Conservation (phyloP, 2,888 invertebrate species). For the Apotomis capreana region DNA sequence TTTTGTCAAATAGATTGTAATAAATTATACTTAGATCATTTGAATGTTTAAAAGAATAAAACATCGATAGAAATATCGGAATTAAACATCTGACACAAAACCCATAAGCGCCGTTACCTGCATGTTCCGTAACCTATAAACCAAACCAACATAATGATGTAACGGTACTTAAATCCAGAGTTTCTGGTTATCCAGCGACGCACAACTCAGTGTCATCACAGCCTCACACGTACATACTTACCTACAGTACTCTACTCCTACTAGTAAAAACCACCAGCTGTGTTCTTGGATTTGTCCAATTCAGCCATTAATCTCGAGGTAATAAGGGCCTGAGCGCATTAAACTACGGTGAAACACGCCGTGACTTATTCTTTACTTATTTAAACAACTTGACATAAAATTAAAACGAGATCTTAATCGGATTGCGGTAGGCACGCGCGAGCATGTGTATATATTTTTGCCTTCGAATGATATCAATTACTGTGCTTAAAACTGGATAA, state of each 20-base stretch:
- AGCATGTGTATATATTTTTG: slow-evolving; percentile 25
- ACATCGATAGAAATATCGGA: not conserved
- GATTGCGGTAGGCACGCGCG: slow-evolving; percentile 25
- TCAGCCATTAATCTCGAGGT: not conserved
- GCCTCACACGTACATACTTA: too few species aligned
- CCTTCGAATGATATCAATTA: slow-evolving; percentile 20
- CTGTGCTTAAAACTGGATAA: slow-evolving; percentile 21
- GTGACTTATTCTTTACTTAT: not conserved
- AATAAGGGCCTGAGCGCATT: not conserved
- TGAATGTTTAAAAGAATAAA: not conserved
- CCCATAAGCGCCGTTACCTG: slow-evolving; percentile 19
- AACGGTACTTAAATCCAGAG: slow-evolving; percentile 27
- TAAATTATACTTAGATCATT: not conserved
- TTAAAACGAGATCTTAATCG: slow-evolving; percentile 7
- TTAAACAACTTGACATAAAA: not conserved
- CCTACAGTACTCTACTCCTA: not conserved
- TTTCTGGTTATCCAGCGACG: slow-evolving; percentile 20
- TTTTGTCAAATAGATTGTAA: too few species aligned
- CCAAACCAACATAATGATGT: slow-evolving; percentile 3
- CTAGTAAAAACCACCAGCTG: not conserved
- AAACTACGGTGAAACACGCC: not conserved
- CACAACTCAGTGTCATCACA: not conserved
- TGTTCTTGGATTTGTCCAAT: not conserved
- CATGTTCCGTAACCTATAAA: slow-evolving; percentile 6
- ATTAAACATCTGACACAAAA: not conserved